These are phyloP conservation scores for Pterobdella sp. DNA, from an alignment of 2,888 invertebrate species.

Conservation along the genomic window DNA sequence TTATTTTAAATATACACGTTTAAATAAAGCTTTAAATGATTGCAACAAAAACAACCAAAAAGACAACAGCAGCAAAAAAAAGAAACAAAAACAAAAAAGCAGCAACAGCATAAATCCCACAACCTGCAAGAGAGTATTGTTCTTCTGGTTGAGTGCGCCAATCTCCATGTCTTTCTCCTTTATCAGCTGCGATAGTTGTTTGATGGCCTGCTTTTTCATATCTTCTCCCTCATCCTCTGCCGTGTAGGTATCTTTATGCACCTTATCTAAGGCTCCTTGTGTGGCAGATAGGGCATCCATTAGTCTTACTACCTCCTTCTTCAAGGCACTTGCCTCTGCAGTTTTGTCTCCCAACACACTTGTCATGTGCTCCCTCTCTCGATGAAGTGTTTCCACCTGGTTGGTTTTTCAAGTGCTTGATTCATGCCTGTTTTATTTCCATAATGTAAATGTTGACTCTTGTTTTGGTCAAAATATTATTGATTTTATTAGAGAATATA, in stretches of 20 bases:
- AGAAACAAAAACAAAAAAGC: not conserved
- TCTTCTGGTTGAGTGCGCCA: constrained; percentile 51
- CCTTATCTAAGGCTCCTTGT: constrained; percentile 47
- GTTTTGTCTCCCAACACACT: constrained; percentile 51
- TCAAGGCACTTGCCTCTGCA: constrained; percentile 48
- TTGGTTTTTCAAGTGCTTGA: too few species aligned
- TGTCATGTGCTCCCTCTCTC: constrained; percentile 47
- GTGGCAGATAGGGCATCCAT: constrained; percentile 49
- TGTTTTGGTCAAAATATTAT: too few species aligned
- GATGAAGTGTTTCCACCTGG: not conserved
- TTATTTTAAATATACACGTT: not conserved
- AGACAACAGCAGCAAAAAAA: not conserved
- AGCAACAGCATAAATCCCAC: too few species aligned
- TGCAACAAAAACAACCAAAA: not conserved
- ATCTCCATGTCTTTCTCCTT: constrained; percentile 52
- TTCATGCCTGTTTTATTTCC: too few species aligned
- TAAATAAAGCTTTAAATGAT: not conserved
- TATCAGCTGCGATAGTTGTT: constrained; percentile 50
- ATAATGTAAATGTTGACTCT: too few species aligned
- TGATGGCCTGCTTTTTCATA: constrained; percentile 51
- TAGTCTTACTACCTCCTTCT: constrained; percentile 49
- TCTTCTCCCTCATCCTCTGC: constrained; percentile 40
- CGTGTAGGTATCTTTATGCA: constrained; percentile 43
- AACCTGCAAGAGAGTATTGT: constrained; percentile 44
- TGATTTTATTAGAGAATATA: not conserved